Conservation (phyloP, 2,113 vertebrate species). For the Oreochromis aureus region DNA sequence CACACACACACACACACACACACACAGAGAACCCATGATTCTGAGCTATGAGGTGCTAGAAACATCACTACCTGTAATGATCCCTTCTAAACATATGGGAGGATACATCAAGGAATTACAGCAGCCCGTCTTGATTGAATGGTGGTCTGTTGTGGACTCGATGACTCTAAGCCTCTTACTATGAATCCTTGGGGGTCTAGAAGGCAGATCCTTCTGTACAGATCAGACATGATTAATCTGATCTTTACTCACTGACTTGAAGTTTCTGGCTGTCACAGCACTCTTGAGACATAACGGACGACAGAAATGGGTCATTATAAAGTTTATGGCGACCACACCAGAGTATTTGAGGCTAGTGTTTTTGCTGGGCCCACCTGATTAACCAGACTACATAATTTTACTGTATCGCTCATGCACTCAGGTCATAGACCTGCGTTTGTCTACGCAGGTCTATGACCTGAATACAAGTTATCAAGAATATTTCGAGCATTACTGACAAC, state of each 20-base stretch:
- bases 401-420: accelerated
- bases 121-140: not conserved
- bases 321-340: not conserved
- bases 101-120: not conserved
- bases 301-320: not conserved
- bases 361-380: not conserved
- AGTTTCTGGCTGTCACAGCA: not conserved
- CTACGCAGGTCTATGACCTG: accelerated
- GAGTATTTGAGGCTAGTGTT: not conserved
- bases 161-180: constrained; percentile 19
- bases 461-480: not conserved
- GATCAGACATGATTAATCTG: not conserved
- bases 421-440: not conserved
- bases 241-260: not conserved
- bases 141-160: not conserved
- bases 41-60: not conserved
- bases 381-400: not conserved
- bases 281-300: not conserved
- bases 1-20: not conserved
- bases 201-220: not conserved
- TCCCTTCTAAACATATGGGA: not conserved
- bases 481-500: not conserved
- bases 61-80: not conserved
- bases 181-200: not conserved
- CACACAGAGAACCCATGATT: not conserved